Conservation (phyloP, 2,888 invertebrate species). For the Achlya flavicornis region DNA sequence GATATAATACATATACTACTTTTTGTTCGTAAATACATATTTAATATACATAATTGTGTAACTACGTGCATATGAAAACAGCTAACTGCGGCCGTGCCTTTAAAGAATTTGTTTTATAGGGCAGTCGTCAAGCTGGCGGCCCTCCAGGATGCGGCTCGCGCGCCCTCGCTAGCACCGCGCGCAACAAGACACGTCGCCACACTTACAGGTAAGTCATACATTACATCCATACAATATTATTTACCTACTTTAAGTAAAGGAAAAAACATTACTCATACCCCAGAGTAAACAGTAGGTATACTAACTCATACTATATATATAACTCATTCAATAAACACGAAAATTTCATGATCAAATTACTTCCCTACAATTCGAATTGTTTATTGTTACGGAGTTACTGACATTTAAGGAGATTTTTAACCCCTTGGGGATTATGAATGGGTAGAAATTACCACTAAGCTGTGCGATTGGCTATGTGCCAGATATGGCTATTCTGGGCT, state of each 20-base stretch:
- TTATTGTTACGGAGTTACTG: neutral
- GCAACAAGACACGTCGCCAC: conserved; percentile 86
- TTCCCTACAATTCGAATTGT: neutral
- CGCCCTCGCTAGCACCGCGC: conserved; percentile 86
- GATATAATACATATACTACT: too few species aligned
- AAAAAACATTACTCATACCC: neutral
- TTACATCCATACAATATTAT: neutral
- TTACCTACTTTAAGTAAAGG: neutral
- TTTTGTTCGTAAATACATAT: too few species aligned
- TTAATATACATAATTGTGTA: too few species aligned
- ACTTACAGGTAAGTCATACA: conserved; percentile 85
- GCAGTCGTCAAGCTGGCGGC: conserved; percentile 90
- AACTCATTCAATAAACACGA: too few species aligned
- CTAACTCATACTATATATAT: neutral
- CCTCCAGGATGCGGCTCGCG: conserved; percentile 89
- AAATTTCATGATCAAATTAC: too few species aligned
- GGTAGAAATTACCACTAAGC: conserved; percentile 54
- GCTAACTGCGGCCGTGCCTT: neutral
- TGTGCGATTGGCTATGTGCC: conserved; percentile 69
- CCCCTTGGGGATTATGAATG: conserved; percentile 68
- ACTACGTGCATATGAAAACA: neutral
- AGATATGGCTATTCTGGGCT: conserved; percentile 71
- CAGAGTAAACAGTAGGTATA: neutral
- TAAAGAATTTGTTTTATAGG: conserved; percentile 47
- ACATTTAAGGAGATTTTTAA: conserved; percentile 1